phyloP scores from a whole-genome alignment of 1,140 invertebrate species.

The Nephila pilipes region DNA sequence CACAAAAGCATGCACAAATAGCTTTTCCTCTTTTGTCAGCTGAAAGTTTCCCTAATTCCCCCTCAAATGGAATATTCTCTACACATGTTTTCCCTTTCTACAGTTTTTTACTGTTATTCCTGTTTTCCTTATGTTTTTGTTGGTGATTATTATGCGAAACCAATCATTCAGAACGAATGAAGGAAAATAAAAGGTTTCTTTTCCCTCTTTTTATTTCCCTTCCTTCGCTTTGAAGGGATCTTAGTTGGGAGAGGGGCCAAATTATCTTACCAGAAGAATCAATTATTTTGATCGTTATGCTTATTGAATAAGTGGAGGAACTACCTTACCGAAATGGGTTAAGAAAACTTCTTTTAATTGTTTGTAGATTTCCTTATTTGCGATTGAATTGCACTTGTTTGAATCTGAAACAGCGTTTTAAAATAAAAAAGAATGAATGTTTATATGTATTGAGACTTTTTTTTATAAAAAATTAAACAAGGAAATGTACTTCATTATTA shows the following conservation, averaged over 20 bases:
- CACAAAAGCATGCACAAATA: constrained; percentile 41
- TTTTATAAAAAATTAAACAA: too few relatives aligned
- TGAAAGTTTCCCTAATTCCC: constrained; percentile 11
- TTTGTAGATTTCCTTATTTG: neutral
- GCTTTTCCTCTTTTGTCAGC: neutral
- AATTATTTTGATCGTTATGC: constrained; percentile 52
- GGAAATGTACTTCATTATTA: too few relatives aligned
- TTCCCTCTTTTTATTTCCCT: neutral
- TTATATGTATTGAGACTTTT: too few relatives aligned
- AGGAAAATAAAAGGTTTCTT: constrained; percentile 41
- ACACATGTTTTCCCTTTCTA: constrained; percentile 15
- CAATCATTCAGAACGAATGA: constrained; percentile 39
- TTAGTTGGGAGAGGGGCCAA: constrained; percentile 10
- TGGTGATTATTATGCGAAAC: constrained; percentile 32
- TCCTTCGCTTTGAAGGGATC: neutral
- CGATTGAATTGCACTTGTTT: neutral
- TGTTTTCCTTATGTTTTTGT: constrained; percentile 40
- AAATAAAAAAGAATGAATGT: too few relatives aligned
- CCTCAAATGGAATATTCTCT: constrained; percentile 28
- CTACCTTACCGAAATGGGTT: constrained; percentile 20
- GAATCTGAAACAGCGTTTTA: neutral
- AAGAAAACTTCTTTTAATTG: neutral
- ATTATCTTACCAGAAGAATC: constrained; percentile 55
- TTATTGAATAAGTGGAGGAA: constrained; percentile 45
- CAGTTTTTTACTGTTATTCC: neutral